Evolutionary conservation across 2,888 invertebrate genomes (phyloP).

Genomic region (Ennomos quercinarius): DNA sequence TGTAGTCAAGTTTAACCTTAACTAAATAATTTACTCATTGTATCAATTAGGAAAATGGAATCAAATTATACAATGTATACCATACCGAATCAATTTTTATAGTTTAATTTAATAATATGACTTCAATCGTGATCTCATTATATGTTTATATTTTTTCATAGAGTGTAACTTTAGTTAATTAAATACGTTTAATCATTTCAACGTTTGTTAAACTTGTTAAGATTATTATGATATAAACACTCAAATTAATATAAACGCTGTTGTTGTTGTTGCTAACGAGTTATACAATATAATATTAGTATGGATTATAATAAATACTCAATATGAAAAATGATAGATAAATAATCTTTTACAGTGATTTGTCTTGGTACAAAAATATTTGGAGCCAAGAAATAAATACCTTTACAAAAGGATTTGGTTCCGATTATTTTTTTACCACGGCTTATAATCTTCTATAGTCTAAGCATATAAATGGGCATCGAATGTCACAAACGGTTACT

Average conservation of each 20-base stretch:
- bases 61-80: slow-evolving; percentile 35
- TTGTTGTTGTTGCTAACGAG: slow-evolving; percentile 84
- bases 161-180: slow-evolving; percentile 23
- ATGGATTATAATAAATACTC: slow-evolving; percentile 52
- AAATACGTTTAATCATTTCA: slow-evolving; percentile 46
- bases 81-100: slow-evolving; percentile 38
- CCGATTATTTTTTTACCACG: slow-evolving; percentile 54
- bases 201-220: slow-evolving; percentile 68
- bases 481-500: slow-evolving; percentile 51
- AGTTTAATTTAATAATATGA: slow-evolving; percentile 27
- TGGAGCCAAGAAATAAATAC: slow-evolving; percentile 38
- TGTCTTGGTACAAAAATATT: slow-evolving; percentile 53
- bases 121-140: slow-evolving; percentile 24
- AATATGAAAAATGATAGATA: slow-evolving; percentile 62
- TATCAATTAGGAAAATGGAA: slow-evolving; percentile 49
- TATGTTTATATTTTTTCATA: slow-evolving; percentile 11
- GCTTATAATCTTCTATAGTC: slow-evolving; percentile 53
- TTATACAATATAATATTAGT: slow-evolving; percentile 68
- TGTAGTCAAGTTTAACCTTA: slow-evolving; percentile 41
- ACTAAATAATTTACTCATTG: slow-evolving; percentile 41
- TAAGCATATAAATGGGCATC: slow-evolving; percentile 58
- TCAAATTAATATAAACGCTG: slow-evolving; percentile 80
- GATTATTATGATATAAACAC: slow-evolving; percentile 63
- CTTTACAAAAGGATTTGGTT: slow-evolving; percentile 36
- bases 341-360: slow-evolving; percentile 54